Percentiles rank a stretch among this genome's conserved stretches.
Evolutionary conservation across 1,140 invertebrate species (phyloP).

Genomic region (Popillia japonica): DNA sequence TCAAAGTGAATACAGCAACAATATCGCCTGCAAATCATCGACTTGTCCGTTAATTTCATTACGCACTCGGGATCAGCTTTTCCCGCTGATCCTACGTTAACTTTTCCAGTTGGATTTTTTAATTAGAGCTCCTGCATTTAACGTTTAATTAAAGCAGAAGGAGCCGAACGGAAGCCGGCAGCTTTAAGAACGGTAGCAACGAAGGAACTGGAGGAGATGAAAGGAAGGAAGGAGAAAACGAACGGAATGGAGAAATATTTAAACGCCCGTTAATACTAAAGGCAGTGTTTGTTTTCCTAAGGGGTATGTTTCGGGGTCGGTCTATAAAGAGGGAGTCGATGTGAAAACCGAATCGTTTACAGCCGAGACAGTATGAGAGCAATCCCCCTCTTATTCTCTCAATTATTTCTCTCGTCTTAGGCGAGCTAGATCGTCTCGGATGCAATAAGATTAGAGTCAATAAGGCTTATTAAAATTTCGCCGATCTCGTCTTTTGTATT

Average conservation of each 20-base stretch:
- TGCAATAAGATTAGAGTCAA: constrained; percentile 33
- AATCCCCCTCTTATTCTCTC: not conserved
- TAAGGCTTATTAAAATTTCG: constrained; percentile 33
- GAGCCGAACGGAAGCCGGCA: too few relatives aligned
- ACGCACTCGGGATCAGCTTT: not conserved
- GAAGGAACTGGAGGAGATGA: not conserved
- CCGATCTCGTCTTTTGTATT: constrained; percentile 29
- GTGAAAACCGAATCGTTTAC: not conserved
- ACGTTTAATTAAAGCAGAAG: constrained; percentile 14
- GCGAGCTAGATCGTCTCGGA: constrained; percentile 4
- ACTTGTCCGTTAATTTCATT: not conserved
- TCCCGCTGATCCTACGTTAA: not conserved
- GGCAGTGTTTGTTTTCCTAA: not conserved
- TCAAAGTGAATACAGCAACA: not conserved
- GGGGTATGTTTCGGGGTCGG: too few relatives aligned
- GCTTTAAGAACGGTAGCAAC: too few relatives aligned
- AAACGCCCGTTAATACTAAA: not conserved
- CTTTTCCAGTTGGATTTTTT: not conserved
- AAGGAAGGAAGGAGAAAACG: not conserved
- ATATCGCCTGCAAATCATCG: not conserved
- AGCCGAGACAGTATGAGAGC: not conserved
- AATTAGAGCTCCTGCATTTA: not conserved
- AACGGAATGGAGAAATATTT: not conserved
- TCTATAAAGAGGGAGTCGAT: not conserved
- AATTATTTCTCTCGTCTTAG: not conserved